A percentile compares a stretch with the other conserved stretches of the same genome.
These are phyloP conservation scores for Boloria selene DNA, from an alignment of 2,888 invertebrate genomes.

Conservation along the genomic window DNA sequence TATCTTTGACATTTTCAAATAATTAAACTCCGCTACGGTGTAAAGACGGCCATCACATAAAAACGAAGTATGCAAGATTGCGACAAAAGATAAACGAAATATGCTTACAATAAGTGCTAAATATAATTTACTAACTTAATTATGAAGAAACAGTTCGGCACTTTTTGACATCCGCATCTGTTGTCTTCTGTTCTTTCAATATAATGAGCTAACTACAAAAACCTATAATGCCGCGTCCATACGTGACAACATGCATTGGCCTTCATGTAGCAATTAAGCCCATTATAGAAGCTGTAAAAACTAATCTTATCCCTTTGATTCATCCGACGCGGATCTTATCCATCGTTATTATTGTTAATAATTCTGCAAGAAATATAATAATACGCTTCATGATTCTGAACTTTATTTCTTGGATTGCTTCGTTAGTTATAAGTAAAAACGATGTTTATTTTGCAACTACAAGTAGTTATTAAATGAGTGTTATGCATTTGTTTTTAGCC, in stretches of 20 bases:
- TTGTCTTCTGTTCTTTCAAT: constrained; percentile 16
- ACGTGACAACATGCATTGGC: constrained; percentile 33
- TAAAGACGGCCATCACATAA: background rate
- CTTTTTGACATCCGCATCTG: constrained; percentile 16
- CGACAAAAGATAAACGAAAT: constrained; percentile 1
- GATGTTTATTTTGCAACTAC: background rate
- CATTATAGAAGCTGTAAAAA: constrained; percentile 35
- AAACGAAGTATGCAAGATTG: background rate
- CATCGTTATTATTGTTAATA: constrained; percentile 14
- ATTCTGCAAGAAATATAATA: constrained; percentile 18
- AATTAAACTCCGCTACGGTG: too few relatives aligned
- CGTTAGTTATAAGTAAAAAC: constrained; percentile 7
- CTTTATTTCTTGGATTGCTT: constrained; percentile 12
- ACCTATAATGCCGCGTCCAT: constrained; percentile 21
- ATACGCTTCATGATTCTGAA: constrained; percentile 10
- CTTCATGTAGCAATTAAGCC: constrained; percentile 31
- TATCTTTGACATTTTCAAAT: too few relatives aligned
- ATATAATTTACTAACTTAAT: constrained; percentile 14
- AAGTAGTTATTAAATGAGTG: background rate
- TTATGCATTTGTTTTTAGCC: background rate
- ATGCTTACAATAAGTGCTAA: constrained; percentile 2
- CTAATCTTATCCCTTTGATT: constrained; percentile 35
- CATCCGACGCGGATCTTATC: constrained; percentile 28
- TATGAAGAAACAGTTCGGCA: constrained; percentile 16
- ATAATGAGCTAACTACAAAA: constrained; percentile 15